Evolutionary conservation across 2,113 vertebrate genomes (phyloP).

Genomic region (Manacus vitellinus): DNA sequence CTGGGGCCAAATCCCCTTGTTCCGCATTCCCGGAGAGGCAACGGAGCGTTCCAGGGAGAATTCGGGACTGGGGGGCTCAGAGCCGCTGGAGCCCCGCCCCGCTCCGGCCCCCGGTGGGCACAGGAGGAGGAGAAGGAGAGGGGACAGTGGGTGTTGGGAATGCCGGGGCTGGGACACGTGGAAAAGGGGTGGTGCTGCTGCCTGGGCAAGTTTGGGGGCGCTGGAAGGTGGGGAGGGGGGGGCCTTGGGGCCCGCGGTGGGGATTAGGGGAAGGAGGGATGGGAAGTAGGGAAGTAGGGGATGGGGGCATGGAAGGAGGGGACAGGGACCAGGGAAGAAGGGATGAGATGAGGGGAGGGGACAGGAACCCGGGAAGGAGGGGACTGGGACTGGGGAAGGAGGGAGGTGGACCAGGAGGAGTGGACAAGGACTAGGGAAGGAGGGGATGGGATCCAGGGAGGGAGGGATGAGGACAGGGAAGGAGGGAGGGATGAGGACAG

Average conservation of each 20-base stretch:
- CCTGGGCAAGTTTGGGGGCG: not conserved
- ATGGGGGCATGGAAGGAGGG: not conserved
- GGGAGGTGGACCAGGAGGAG: too few relatives aligned
- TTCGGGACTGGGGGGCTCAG: fast-evolving
- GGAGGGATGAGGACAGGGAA: too few relatives aligned
- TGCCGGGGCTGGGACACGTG: not conserved
- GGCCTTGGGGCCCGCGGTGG: not conserved
- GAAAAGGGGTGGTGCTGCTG: not conserved
- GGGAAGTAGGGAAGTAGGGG: not conserved
- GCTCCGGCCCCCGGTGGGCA: fast-evolving
- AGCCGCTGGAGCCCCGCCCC: not conserved
- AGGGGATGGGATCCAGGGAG: not conserved
- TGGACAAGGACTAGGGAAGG: too few relatives aligned
- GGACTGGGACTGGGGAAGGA: not conserved
- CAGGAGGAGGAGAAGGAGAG: not conserved
- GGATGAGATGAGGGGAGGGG: not conserved
- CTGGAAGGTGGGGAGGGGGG: fast-evolving
- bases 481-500: too few relatives aligned
- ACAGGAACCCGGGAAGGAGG: fast-evolving
- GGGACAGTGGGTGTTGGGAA: not conserved
- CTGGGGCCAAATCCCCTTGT: not conserved
- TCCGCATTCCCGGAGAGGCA: not conserved
- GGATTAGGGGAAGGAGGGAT: not conserved
- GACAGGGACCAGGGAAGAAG: not conserved
- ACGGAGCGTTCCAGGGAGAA: fast-evolving